A percentile compares a stretch with the other conserved stretches of the same genome.
Conservation (phyloP, 1,140 invertebrate species). For the Drosophila kurseongensis region DNA sequence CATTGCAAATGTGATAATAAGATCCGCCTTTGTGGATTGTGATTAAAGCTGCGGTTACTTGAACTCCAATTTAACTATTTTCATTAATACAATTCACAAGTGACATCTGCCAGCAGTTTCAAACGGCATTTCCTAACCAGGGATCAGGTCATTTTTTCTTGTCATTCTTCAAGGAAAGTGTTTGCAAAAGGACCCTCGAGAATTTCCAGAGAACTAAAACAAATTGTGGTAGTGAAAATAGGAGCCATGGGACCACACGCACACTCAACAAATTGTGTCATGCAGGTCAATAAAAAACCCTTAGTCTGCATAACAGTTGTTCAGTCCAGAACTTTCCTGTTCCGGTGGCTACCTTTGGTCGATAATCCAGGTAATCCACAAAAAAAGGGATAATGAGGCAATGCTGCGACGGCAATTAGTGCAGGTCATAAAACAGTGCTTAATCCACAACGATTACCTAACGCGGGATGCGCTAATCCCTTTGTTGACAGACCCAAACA, state of each 20-base stretch:
- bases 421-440: constrained; percentile 45
- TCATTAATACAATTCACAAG: constrained; percentile 9
- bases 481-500: constrained; percentile 44
- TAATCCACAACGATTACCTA: constrained; percentile 47
- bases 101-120: background rate
- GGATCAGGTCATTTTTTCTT: background rate
- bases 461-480: constrained; percentile 58
- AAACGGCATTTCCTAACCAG: background rate
- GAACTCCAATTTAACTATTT: background rate
- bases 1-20: constrained; percentile 3
- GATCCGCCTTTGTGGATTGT: background rate
- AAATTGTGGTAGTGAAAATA: constrained; percentile 13
- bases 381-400: constrained; percentile 32
- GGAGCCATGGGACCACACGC: constrained; percentile 34
- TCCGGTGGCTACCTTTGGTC: constrained; percentile 49
- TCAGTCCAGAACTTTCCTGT: constrained; percentile 52
- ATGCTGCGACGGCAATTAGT: constrained; percentile 39
- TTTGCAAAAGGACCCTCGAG: background rate
- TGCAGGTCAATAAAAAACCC: constrained; percentile 58
- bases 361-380: constrained; percentile 40
- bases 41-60: too few relatives aligned
- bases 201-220: constrained; percentile 52
- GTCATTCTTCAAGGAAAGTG: constrained; percentile 5
- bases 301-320: constrained; percentile 8
- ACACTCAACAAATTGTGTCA: constrained; percentile 43